Evolutionary conservation across 2,888 invertebrate genomes (phyloP), one percentile per base, ranked within the genome.

Genomic region (Megastigmus dorsalis): DNA sequence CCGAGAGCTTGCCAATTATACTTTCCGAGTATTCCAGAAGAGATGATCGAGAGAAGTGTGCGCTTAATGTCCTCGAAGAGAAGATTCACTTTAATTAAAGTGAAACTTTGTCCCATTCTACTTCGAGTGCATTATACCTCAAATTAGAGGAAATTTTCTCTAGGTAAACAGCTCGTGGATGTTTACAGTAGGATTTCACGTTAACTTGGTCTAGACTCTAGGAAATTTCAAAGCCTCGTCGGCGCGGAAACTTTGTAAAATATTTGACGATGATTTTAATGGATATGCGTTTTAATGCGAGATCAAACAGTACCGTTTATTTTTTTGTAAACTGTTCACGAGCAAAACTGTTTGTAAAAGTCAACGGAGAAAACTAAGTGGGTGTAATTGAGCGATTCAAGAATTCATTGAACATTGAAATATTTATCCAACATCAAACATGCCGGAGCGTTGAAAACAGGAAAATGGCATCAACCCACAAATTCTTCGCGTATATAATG

Each of bases 21-120:
- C n/a, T 59, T 59, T 38, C 15, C 30, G 15, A 5, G 63, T 13
- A 23, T 60, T 5, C n/a, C 28, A 15, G 41, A 4, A 9, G 43
- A 18, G 13, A 52, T n/a, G n/a, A n/a, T n/a, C n/a, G n/a, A n/a
- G n/a, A n/a, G n/a, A n/a, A n/a, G 20, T 48, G 18, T 20, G 45
- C 45, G 28, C 30, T 54, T 45, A 63, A 62, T 15, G 36, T 63
- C 13, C 63, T 36, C 48, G 43, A 48, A 57, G 33, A 30, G n/a
- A 36, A 48, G 57, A 65, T 48, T 50, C 20, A 50, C 50, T 73
- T 62, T 74, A 62, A 74, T 74, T 74, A 55, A 68, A 62, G 62
- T 57, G 41, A 68, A 74, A 68, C 57, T 68, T n/a, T 55, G 38
- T 57, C 38, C 41, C 68, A 50, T 63, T 63, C 36, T 55, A 43